Evolutionary conservation across 2,888 invertebrate genomes (phyloP).

Genomic region (Chymomyza caudatula): DNA sequence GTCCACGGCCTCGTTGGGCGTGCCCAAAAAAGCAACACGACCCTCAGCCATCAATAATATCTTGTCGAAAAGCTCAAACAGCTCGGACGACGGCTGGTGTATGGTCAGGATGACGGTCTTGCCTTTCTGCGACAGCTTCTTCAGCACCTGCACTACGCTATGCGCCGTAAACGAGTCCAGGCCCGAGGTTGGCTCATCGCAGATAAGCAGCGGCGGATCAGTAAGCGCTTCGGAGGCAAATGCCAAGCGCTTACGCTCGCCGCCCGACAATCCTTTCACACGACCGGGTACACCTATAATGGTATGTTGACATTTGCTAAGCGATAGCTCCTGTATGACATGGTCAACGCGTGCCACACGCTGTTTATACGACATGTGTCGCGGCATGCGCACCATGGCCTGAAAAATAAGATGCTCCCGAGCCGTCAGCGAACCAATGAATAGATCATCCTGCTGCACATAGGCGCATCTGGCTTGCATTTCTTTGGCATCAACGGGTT

Average conservation of each 20-base stretch:
- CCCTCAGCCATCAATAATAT: constrained; percentile 94
- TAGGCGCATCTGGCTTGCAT: constrained; percentile 90
- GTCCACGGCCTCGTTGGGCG: constrained; percentile 85
- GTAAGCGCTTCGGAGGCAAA: constrained; percentile 98
- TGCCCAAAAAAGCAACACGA: constrained; percentile 91
- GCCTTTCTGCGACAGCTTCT: constrained; percentile 86
- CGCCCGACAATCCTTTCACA: constrained; percentile 95
- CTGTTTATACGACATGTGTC: constrained; percentile 84
- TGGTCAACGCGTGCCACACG: constrained; percentile 89
- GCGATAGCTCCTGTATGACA: constrained; percentile 90
- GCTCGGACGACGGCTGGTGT: constrained; percentile 96
- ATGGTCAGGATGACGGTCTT: constrained; percentile 95
- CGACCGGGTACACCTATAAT: constrained; percentile 93
- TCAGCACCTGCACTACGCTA: constrained; percentile 91
- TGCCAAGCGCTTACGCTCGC: constrained; percentile 95
- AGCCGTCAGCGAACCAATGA: constrained; percentile 93
- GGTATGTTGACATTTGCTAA: constrained; percentile 93
- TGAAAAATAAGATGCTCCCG: constrained; percentile 93
- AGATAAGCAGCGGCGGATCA: constrained; percentile 96
- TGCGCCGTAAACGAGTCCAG: constrained; percentile 98
- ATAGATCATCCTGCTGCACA: constrained; percentile 95
- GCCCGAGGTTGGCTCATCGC: constrained; percentile 98
- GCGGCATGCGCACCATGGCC: constrained; percentile 92
- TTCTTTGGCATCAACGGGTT: constrained; percentile 84
- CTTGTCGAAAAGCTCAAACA: constrained; percentile 93